Evolutionary conservation across 2,113 vertebrate species (phyloP), one percentile per base, ranked within the genome.

Genomic region (Rhinolophus ferrumequinum): DNA sequence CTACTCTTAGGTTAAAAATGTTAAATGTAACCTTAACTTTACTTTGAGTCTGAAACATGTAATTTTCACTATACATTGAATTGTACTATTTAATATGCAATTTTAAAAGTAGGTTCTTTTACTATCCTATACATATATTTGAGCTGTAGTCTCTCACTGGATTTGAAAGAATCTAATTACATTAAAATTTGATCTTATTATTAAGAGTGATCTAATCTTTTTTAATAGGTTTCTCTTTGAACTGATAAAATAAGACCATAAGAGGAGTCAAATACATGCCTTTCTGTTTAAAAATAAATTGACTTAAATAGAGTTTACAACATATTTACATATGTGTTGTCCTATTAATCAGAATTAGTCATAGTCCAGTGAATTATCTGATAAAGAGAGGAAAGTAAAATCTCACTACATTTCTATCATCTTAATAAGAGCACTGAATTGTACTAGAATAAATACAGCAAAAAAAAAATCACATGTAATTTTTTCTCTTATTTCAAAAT

Each of bases 1-100:
- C 47, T 90, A 86, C n/a, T 15, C 52, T 84, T 90, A 86, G 33
- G 79, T 79, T 94, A 76, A 95, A 93, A 96, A 93, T 96, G 38
- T 19, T 96, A 75, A 93, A 0, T 89, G 22, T 96, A 90, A 86
- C 50, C 54, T 95, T 72, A 91, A 92, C 47, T 95, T 91, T 44
- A 72, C 56, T 91, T 82, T 96, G 62, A 95, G 69, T 86, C 7
- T 75, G 44, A 96, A 91, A 93, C 85, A 90, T 92, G 9, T 88
- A 93, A 95, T 97, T 97, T 95, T 92, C 67, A 95, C 54, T 82
- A 58, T 50, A 22, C 18, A 52, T 44, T 89, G 41, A 87, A 54
- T 87, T 97, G 95, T 86, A 2, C 64, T 83, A 58, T 64, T 94
- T 89, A 96, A 67, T 50, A 94, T 96, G 66, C 21, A 88, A n/a